phyloP scores from a whole-genome alignment of 2,797 vertebrate species.

The Prunella strophiata region DNA sequence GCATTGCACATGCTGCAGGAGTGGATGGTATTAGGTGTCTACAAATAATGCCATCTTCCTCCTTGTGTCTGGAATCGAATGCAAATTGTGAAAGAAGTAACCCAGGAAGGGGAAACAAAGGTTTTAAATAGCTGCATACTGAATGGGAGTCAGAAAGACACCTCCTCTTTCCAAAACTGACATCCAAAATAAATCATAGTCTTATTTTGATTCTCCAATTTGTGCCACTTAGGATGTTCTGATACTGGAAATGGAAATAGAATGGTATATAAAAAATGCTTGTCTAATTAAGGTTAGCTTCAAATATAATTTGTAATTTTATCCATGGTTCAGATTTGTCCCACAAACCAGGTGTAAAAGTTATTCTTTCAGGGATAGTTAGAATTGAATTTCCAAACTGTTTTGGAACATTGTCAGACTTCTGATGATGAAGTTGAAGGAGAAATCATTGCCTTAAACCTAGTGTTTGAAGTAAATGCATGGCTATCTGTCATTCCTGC shows the following conservation, averaged over 20 bases:
- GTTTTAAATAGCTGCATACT: neutral
- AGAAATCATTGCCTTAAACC: neutral
- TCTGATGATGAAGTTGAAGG: neutral
- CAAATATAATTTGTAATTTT: neutral
- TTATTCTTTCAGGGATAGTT: neutral
- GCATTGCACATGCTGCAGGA: rapidly evolving
- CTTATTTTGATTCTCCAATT: neutral
- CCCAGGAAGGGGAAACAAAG: neutral
- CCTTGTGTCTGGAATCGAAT: neutral
- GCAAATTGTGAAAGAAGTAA: neutral
- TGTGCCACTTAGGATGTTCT: neutral
- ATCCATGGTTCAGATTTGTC: neutral
- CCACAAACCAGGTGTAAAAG: neutral
- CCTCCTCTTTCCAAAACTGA: neutral
- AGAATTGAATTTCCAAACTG: neutral
- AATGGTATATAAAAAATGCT: neutral
- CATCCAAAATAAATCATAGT: neutral
- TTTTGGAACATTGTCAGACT: neutral
- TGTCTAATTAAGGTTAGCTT: neutral
- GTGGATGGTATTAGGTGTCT: neutral
- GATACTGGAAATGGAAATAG: neutral
- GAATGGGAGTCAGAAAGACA: neutral
- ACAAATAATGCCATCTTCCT: neutral
- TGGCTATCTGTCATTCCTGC: neutral
- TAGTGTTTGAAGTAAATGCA: neutral